A percentile compares a stretch with the other conserved stretches of the same genome.
These are phyloP conservation scores for Apocrypta bakeri DNA, from an alignment of 1,140 invertebrate genomes.

Conservation along the genomic window DNA sequence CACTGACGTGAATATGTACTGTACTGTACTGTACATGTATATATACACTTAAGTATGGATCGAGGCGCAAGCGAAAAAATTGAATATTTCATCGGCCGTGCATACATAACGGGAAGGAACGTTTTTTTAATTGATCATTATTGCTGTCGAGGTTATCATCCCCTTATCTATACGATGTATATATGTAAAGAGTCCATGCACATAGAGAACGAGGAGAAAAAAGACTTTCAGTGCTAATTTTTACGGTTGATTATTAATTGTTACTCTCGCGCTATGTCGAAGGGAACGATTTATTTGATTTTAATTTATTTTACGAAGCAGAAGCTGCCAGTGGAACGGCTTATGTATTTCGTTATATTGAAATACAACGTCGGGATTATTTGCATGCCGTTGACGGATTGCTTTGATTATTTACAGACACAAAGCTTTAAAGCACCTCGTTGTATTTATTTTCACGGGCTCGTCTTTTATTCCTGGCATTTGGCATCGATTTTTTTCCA, in stretches of 20 bases:
- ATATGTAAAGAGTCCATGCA: neutral
- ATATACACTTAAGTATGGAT: neutral
- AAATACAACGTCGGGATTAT: neutral
- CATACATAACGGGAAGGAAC: neutral
- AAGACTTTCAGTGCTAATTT: neutral
- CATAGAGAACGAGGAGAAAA: too few species aligned
- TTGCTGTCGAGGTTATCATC: neutral
- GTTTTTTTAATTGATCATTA: neutral
- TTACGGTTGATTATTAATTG: neutral
- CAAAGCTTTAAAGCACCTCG: neutral
- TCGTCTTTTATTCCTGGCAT: constrained; percentile 7
- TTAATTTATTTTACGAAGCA: neutral
- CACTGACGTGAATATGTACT: too few species aligned
- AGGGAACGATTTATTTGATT: neutral
- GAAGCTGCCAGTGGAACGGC: neutral
- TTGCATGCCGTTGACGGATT: neutral
- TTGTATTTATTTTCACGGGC: neutral
- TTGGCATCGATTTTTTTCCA: neutral
- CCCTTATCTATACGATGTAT: neutral
- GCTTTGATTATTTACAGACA: neutral
- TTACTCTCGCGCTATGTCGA: neutral
- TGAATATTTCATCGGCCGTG: constrained; percentile 17
- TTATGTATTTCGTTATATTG: neutral
- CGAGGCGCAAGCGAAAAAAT: constrained; percentile 12
- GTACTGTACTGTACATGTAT: too few species aligned